Percentiles rank a stretch among this genome's conserved stretches.
phyloP scores from a whole-genome alignment of 2,888 invertebrate species.

The Rhamnusium bicolor region DNA sequence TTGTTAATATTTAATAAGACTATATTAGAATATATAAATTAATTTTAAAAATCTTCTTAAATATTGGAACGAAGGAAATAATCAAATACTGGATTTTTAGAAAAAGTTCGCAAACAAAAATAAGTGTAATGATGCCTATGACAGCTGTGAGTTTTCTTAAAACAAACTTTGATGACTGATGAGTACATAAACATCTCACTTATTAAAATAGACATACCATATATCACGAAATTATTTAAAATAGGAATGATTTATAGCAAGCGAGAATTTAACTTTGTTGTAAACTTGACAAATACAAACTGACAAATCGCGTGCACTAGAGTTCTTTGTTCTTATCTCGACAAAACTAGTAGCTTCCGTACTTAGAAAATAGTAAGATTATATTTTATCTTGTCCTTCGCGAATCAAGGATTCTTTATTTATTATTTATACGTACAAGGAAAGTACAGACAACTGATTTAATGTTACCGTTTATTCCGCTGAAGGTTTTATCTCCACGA shows the following conservation, averaged over 20 bases:
- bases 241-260: neutral
- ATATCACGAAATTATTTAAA: neutral
- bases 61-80: no score
- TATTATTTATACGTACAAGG: neutral
- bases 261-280: neutral
- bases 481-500: neutral
- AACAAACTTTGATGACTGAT: no score
- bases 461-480: neutral
- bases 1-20: no score
- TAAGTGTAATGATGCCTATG: no score
- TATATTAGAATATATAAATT: no score
- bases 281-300: neutral
- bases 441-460: neutral
- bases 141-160: no score
- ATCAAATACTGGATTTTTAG: no score
- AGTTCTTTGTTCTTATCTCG: neutral
- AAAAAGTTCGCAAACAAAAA: no score
- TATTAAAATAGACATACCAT: neutral
- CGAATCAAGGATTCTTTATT: neutral
- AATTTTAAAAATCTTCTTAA: no score
- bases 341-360: neutral
- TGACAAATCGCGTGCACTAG: neutral
- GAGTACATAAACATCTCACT: neutral
- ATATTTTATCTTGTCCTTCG: neutral
- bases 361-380: neutral